Evolutionary conservation across 2,888 invertebrate genomes (phyloP).

Genomic region (Byasa hedistus): DNA sequence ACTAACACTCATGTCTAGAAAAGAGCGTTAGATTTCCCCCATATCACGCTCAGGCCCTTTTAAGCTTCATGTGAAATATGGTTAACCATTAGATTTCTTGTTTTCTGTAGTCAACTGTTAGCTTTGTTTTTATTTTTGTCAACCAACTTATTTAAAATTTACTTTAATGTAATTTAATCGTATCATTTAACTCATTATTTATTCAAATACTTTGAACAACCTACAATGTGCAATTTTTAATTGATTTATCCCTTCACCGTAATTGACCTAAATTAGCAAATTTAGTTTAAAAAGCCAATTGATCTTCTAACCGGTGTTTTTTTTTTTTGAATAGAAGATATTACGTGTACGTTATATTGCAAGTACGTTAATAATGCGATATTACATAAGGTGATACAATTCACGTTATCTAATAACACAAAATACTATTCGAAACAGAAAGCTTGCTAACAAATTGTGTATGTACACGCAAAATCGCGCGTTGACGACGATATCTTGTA

Average conservation of each 20-base stretch:
- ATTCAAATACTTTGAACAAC: background rate
- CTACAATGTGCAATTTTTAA: background rate
- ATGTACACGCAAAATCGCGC: constrained; percentile 15
- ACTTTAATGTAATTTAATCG: background rate
- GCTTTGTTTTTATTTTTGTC: background rate
- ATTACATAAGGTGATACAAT: background rate
- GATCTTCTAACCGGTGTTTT: background rate
- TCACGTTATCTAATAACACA: background rate
- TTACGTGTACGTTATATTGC: no score
- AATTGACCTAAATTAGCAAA: background rate
- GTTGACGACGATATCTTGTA: background rate
- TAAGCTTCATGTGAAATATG: background rate
- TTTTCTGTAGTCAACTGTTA: background rate
- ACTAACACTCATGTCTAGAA: background rate
- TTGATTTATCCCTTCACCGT: background rate
- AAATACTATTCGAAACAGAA: background rate
- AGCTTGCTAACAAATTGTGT: background rate
- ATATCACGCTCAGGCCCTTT: background rate
- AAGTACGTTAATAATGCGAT: no score
- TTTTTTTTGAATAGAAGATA: no score
- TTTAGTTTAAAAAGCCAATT: background rate
- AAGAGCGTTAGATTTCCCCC: background rate
- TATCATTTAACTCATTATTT: background rate
- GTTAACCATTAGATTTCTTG: background rate
- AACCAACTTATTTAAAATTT: background rate